Conservation (phyloP, 1,140 invertebrate species). For the Pectinophora gossypiella region DNA sequence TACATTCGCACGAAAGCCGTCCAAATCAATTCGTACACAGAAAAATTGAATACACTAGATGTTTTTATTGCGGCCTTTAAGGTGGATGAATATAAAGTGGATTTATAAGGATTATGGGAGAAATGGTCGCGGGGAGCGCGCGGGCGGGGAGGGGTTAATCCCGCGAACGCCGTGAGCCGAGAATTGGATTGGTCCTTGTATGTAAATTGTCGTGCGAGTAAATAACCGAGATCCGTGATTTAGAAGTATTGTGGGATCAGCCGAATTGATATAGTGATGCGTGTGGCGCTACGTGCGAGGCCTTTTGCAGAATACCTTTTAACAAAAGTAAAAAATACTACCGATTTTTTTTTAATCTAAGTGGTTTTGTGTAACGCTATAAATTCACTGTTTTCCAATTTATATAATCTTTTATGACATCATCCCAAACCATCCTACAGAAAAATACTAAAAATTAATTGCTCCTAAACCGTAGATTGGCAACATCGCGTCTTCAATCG, state of each 20-base stretch:
- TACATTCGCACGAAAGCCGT: too few relatives aligned
- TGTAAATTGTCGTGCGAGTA: slow-evolving; percentile 65
- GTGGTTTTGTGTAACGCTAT: too few relatives aligned
- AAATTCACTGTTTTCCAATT: too few relatives aligned
- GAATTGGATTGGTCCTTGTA: slow-evolving; percentile 66
- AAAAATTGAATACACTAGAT: slow-evolving; percentile 45
- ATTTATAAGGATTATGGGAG: slow-evolving; percentile 67
- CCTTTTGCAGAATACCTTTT: too few relatives aligned
- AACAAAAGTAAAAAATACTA: too few relatives aligned
- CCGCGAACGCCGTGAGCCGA: slow-evolving; percentile 45
- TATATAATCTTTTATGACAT: too few relatives aligned
- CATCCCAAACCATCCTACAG: too few relatives aligned
- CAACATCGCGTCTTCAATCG: not conserved
- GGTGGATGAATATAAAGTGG: slow-evolving; percentile 72
- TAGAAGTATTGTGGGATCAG: slow-evolving; percentile 43
- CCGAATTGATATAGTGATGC: slow-evolving; percentile 7
- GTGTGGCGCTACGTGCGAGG: too few relatives aligned
- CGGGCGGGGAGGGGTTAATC: slow-evolving; percentile 21
- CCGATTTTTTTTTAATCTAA: too few relatives aligned
- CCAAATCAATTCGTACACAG: not conserved
- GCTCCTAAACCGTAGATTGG: not conserved
- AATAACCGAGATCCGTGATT: slow-evolving; percentile 63
- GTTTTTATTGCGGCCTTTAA: slow-evolving; percentile 68
- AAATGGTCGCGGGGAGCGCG: slow-evolving; percentile 34
- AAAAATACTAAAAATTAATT: not conserved